Percentiles rank a stretch among this genome's conserved stretches.
Conservation (phyloP, 2,113 vertebrate species). For the Solenodon paradoxus region DNA sequence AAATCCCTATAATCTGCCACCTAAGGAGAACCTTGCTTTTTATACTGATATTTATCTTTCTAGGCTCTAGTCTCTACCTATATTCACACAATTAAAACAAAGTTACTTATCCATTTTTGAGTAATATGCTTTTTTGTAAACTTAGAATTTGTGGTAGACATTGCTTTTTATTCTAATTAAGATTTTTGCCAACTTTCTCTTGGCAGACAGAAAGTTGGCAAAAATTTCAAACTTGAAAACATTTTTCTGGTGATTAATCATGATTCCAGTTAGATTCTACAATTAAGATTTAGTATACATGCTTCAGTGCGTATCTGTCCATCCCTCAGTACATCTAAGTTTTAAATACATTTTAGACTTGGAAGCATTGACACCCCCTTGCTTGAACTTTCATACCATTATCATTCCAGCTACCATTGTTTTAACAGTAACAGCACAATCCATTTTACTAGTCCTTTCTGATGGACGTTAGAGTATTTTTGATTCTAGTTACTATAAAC, state of each 20-base stretch:
- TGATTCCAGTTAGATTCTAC: background rate
- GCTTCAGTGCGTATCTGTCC: background rate
- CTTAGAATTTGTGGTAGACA: background rate
- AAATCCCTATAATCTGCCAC: background rate
- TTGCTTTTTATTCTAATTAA: background rate
- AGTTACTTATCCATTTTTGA: background rate
- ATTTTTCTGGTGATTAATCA: background rate
- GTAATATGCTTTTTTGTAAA: background rate
- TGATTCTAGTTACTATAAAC: background rate
- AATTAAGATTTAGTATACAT: background rate
- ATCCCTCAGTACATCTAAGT: background rate
- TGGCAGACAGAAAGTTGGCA: background rate
- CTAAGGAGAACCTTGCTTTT: background rate
- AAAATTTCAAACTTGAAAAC: background rate
- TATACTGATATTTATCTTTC: background rate
- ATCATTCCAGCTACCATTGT: background rate
- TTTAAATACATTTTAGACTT: background rate
- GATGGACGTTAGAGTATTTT: background rate
- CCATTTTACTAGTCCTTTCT: background rate
- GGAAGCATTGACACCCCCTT: background rate
- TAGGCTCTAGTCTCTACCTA: background rate
- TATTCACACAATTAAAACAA: background rate
- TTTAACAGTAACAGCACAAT: background rate
- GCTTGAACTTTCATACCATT: background rate
- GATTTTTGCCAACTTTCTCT: background rate